Conservation (phyloP, 2,113 vertebrate genomes). For the Megaceryle torquata region DNA sequence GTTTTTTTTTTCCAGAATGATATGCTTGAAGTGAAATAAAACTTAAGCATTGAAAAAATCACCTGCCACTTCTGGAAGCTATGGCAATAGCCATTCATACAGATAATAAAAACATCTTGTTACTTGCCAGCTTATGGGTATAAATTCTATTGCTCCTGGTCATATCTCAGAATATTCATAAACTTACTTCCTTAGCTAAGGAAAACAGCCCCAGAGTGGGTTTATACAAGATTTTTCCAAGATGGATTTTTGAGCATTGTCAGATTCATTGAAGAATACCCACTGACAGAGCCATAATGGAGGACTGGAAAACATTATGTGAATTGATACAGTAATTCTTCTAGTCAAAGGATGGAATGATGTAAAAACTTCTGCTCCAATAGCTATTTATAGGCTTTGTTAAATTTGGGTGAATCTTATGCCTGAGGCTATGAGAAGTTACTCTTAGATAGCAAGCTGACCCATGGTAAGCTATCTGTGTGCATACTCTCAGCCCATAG, state of each 20-base stretch:
- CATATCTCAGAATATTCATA: background rate
- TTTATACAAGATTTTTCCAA: background rate
- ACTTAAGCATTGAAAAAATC: background rate
- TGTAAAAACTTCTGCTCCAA: background rate
- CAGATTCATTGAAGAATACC: background rate
- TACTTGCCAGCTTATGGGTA: background rate
- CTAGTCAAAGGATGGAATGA: background rate
- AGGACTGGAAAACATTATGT: background rate
- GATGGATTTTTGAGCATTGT: background rate
- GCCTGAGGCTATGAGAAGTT: background rate
- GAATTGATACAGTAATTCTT: background rate
- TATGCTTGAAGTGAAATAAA: background rate
- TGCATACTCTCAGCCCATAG: background rate
- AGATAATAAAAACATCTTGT: background rate
- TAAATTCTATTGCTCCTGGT: background rate
- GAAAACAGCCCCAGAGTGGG: background rate
- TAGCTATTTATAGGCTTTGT: background rate
- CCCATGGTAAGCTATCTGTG: background rate
- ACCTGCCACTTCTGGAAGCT: background rate
- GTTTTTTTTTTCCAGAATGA: background rate
- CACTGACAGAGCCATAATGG: background rate
- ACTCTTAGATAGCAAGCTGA: background rate
- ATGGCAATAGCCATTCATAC: background rate
- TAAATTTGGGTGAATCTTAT: background rate
- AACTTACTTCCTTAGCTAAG: background rate